Evolutionary conservation across 2,888 invertebrate genomes (phyloP).

Genomic region (Polymixis flavicincta): DNA sequence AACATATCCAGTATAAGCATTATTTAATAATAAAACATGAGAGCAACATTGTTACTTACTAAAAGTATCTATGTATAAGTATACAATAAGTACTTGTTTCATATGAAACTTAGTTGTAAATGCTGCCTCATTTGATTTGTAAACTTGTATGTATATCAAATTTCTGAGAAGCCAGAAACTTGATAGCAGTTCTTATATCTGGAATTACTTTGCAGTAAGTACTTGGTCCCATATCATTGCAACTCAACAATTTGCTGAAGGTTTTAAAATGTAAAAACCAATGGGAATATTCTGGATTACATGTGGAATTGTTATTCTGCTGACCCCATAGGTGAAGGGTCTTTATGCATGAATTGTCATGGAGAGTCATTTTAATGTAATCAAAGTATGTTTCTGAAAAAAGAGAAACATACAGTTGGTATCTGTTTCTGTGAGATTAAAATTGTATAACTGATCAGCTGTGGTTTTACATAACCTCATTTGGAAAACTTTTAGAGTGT

Average conservation of each 20-base stretch:
- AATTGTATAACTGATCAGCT: constrained; percentile 36
- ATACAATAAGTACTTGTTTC: constrained; percentile 8
- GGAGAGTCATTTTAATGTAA: constrained; percentile 1
- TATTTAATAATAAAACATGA: background rate
- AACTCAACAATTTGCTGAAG: background rate
- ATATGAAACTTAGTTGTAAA: constrained; percentile 29
- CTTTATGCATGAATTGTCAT: background rate
- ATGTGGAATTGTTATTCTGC: background rate
- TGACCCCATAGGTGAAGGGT: background rate
- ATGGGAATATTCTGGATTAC: constrained; percentile 11
- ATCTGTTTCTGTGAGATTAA: constrained; percentile 6
- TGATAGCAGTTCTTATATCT: constrained; percentile 47
- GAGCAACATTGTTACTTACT: constrained; percentile 15
- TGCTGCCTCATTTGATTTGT: constrained; percentile 47
- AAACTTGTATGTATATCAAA: constrained; percentile 34
- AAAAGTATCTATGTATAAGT: background rate
- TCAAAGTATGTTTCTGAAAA: background rate
- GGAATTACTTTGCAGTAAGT: constrained; percentile 16
- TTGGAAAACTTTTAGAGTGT: background rate
- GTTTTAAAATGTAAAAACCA: background rate
- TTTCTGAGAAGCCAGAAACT: constrained; percentile 56
- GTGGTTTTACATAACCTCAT: constrained; percentile 46
- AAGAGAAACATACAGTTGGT: background rate
- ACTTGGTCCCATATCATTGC: background rate
- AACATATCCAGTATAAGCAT: background rate